Percentiles rank a stretch among this genome's conserved stretches.
These are phyloP conservation scores for Semibalanus balanoides DNA, from an alignment of 1,140 invertebrate species.

Conservation along the genomic window DNA sequence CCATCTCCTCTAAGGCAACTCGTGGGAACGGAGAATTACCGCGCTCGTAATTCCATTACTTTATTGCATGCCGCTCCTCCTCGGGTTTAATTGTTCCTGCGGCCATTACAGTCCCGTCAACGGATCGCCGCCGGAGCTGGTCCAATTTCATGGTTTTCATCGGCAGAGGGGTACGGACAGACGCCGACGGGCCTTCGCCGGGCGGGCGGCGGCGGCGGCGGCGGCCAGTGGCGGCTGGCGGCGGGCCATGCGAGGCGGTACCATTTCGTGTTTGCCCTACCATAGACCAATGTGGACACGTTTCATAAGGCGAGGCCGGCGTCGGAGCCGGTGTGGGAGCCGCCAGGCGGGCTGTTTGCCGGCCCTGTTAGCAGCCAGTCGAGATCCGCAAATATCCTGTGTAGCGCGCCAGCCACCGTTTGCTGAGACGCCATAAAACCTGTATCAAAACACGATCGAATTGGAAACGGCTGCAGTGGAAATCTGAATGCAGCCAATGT, in stretches of 20 bases:
- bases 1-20: neutral
- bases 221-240: too few species aligned
- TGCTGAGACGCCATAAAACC: neutral
- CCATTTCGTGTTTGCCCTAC: neutral
- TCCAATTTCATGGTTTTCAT: neutral
- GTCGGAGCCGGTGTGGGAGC: neutral
- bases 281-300: neutral
- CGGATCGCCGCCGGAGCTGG: too few species aligned
- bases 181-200: too few species aligned
- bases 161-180: neutral
- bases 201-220: too few species aligned
- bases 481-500: neutral
- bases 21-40: neutral
- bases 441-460: neutral
- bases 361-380: neutral
- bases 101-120: neutral
- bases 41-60: neutral
- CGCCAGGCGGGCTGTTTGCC: neutral
- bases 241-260: neutral
- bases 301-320: neutral
- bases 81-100: neutral
- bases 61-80: slow-evolving; percentile 1
- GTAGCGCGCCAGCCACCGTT: neutral
- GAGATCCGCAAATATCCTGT: neutral
- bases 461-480: neutral